A percentile compares a stretch with the other conserved stretches of the same genome.
Conservation (phyloP, 1,140 invertebrate genomes). For the Drosophila persimilis region DNA sequence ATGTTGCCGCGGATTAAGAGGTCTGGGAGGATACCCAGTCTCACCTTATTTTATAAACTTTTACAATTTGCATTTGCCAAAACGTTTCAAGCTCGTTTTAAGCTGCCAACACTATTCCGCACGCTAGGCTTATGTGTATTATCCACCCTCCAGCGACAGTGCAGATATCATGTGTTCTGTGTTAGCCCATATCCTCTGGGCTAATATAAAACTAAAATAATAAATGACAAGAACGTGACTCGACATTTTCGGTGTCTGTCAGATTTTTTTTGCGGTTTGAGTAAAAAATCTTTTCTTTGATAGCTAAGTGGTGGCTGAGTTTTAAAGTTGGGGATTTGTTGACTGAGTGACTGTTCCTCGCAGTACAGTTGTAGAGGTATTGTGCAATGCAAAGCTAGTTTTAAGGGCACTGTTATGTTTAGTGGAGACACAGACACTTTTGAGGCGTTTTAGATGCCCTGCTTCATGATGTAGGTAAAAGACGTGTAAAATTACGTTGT, state of each 20-base stretch:
- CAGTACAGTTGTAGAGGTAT: conserved; percentile 9
- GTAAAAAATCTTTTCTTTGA: conserved; percentile 34
- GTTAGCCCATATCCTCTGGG: conserved; percentile 34
- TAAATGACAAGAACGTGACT: conserved; percentile 67
- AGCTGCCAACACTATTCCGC: conserved; percentile 20
- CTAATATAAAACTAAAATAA: conserved; percentile 69
- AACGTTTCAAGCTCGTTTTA: conserved; percentile 20
- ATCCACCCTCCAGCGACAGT: conserved; percentile 1
- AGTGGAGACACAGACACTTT: background rate
- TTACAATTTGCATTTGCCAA: background rate
- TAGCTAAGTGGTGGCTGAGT: conserved; percentile 19
- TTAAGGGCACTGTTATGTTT: background rate
- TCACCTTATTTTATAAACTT: conserved; percentile 7
- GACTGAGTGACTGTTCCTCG: conserved; percentile 1
- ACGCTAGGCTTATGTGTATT: conserved; percentile 34
- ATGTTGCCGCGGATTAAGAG: background rate
- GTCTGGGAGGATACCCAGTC: too few relatives aligned
- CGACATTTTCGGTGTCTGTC: conserved; percentile 50
- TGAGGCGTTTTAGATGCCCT: background rate
- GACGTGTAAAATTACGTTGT: conserved; percentile 7
- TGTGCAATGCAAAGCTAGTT: conserved; percentile 23
- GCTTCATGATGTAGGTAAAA: background rate
- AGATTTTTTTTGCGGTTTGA: conserved; percentile 16
- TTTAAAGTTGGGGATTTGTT: conserved; percentile 29
- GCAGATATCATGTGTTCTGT: conserved; percentile 28